phyloP scores from a whole-genome alignment of 2,888 invertebrate species.

The Drosophila anceps region DNA sequence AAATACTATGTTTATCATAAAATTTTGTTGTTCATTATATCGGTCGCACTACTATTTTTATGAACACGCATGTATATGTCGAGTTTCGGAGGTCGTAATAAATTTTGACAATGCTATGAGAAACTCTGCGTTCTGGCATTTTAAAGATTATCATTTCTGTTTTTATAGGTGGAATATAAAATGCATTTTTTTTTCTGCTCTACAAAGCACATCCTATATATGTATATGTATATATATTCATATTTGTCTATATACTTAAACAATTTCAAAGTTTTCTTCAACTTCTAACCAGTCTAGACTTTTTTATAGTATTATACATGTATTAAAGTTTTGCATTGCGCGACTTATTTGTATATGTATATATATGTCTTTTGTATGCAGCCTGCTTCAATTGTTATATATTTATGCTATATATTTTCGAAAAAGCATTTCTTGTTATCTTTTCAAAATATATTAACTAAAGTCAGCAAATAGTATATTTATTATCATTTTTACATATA shows the following conservation, averaged over 20 bases:
- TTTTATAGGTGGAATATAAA: neutral
- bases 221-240: neutral
- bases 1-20: too few species aligned
- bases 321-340: neutral
- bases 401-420: neutral
- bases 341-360: neutral
- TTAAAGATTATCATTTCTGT: neutral
- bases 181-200: neutral
- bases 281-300: neutral
- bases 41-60: too few species aligned
- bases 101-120: neutral
- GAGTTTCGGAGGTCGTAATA: neutral
- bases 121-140: neutral
- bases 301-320: neutral
- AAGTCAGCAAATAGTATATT: constrained; percentile 1
- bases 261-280: neutral
- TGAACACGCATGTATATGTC: too few species aligned
- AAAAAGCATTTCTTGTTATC: neutral
- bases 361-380: neutral
- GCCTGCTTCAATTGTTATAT: neutral
- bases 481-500: neutral
- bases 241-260: neutral
- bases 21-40: too few species aligned
- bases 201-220: neutral
- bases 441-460: neutral